Evolutionary conservation across 2,888 invertebrate species (phyloP), one percentile per base, ranked within the genome.

Genomic region (Phortica magna): DNA sequence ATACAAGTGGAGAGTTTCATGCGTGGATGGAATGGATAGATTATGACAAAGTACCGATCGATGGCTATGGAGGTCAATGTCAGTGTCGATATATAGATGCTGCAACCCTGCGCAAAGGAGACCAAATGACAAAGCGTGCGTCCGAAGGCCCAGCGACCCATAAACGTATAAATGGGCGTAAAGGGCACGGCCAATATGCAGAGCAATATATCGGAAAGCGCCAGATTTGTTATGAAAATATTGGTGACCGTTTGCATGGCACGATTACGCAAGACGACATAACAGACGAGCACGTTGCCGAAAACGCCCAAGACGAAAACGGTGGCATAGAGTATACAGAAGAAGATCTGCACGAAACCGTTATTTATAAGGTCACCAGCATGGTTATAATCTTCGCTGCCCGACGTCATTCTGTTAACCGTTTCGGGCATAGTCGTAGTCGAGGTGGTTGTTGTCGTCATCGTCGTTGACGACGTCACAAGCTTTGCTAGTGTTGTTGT

Each of bases 231-330:
- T 89, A 99, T 99, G 93, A 99, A 99, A 73, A 98, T 94, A 91
- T 99, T 99, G 4, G 99, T 99, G 55, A 99, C 99, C 0, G 98
- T 98, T 90, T 98, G 98, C 99, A 99, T 99, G 42, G 97, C 96
- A 83, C 95, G 95, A 92, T 98, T 99, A 43, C 97, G 94, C 53
- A 96, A 94, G 7, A 99, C 98, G 17, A 99, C 98, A 90, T 96
- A 98, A 89, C 98, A 98, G 31, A 99, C 99, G 19, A 99, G 93
- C 0, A 95, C 94, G 91, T 98, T 98, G 0, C 98, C 98, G 83
- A 96, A 95, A 0, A 98, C 93, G 2, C 99, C 99, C 64, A 98
- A 93, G 0, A 97, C 94, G 90, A 99, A 99, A 31, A 91, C 91
- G 0, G 91, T 91, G 14, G 89, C 82, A 75, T 91, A 91, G 7